Evolutionary conservation across 2,797 vertebrate genomes (phyloP), one percentile per base, ranked within the genome.

Genomic region (Poecilia picta): DNA sequence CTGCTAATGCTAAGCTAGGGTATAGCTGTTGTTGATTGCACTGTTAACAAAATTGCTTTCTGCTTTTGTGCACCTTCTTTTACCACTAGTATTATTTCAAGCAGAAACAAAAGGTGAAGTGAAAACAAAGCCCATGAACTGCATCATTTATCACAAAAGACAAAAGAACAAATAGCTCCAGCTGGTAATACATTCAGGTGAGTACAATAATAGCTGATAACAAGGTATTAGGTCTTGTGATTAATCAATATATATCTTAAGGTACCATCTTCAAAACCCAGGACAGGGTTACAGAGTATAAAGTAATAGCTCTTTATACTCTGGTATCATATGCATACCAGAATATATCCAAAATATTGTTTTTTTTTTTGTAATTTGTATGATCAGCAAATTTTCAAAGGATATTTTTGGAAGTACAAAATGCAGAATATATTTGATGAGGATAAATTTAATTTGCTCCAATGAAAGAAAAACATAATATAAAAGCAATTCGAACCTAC

Each of bases 241-340:
- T 86, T 76, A 90, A 89, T 91, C 82, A 82, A 87, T 68, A 39
- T 66, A 23, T 39, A 41, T 43, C 36, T 25, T 41, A 33, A 68
- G 64, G 36, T 18, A 68, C 64, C 64, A 25, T 41, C 8, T 20
- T 68, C 64, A 68, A 8, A 41, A 11, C 4, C 36, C 64, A 68
- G 20, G 2, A 46, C 46, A 46, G 45, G 12, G 33, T 33, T 33
- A 1, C 33, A 33, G 33, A 33, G 33, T 33, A 46, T 4, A 3
- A 8, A 43, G 36, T 8, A 66, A 13, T 39, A 39, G 62, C 36
- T 33, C 59, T 33, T 33, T 62, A 62, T 62, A 16, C 12, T 47
- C 15, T 47, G 46, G 46, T 47, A 47, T 16, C 46, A 47, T 39
- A 39, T 39, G 36, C 5, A 39, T 15, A 12, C 2, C 43, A 45